Conservation (phyloP, 2,888 invertebrate genomes). For the Baronia brevicornis region DNA sequence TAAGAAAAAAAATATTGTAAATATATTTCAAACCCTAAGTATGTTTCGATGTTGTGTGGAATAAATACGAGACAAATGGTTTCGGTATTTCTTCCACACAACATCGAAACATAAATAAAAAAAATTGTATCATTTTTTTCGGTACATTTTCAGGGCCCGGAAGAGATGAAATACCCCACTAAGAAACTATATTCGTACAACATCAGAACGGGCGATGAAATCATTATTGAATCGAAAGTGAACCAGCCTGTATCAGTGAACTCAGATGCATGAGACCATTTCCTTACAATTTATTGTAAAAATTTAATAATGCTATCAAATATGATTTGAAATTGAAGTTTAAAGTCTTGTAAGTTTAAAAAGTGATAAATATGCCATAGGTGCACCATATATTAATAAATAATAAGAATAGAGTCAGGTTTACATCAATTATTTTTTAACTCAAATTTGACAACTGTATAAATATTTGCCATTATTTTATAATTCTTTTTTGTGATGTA, state of each 20-base stretch:
- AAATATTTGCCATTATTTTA: neutral
- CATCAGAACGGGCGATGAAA: constrained; percentile 91
- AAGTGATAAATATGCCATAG: too few relatives aligned
- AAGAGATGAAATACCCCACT: constrained; percentile 91
- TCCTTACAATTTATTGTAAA: neutral
- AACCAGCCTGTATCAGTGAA: constrained; percentile 68
- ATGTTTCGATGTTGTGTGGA: too few relatives aligned
- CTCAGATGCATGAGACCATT: constrained; percentile 32
- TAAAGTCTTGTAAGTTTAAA: too few relatives aligned
- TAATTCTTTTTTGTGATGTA: constrained; percentile 1
- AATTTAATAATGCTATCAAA: constrained; percentile 8
- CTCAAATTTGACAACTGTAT: neutral
- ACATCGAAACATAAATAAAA: constrained; percentile 16
- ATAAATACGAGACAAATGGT: too few relatives aligned
- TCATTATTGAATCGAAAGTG: constrained; percentile 88
- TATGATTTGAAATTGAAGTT: too few relatives aligned
- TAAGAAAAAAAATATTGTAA: too few relatives aligned
- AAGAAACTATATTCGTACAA: constrained; percentile 95
- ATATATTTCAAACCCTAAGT: too few relatives aligned
- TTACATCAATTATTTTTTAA: neutral
- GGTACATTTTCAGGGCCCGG: constrained; percentile 81
- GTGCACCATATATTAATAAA: too few relatives aligned
- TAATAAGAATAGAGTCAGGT: too few relatives aligned
- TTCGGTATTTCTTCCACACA: neutral
- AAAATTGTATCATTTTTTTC: constrained; percentile 15